phyloP scores from a whole-genome alignment of 2,113 vertebrate species.

The Dipodomys merriami region DNA sequence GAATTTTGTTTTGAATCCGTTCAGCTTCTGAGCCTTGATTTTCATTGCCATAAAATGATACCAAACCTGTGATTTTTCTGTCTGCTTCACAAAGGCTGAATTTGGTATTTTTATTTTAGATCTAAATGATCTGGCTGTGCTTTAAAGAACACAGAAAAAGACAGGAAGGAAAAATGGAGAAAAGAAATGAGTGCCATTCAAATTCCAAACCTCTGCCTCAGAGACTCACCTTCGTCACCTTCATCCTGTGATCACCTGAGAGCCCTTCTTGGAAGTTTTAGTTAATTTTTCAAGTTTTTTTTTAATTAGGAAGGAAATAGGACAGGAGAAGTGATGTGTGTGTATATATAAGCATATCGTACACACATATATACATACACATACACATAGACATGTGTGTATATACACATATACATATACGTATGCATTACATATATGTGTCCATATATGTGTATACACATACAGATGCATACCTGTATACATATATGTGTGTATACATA shows the following conservation, averaged over 20 bases:
- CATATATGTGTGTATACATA: neutral
- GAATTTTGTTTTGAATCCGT: constrained; percentile 63
- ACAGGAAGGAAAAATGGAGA: neutral
- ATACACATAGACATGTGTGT: too few species aligned
- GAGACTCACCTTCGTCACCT: neutral
- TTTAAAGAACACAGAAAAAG: constrained; percentile 54
- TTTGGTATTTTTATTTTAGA: constrained; percentile 69
- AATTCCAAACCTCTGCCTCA: neutral
- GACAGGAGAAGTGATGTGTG: neutral
- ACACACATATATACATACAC: too few species aligned
- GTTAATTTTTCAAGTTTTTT: neutral
- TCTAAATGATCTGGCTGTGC: constrained; percentile 58
- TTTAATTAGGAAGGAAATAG: neutral
- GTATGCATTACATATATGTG: too few species aligned
- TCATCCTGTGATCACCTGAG: neutral
- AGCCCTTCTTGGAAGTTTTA: neutral
- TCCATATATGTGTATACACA: too few species aligned
- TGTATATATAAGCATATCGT: too few species aligned
- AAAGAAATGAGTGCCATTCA: constrained; percentile 6
- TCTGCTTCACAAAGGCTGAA: constrained; percentile 72
- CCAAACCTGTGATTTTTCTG: constrained; percentile 75
- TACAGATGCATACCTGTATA: neutral
- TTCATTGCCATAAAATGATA: neutral
- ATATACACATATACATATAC: too few species aligned
- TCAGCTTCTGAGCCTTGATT: constrained; percentile 52